Evolutionary conservation across 2,113 vertebrate genomes (phyloP).

Genomic region (Chionodraco myersi): DNA sequence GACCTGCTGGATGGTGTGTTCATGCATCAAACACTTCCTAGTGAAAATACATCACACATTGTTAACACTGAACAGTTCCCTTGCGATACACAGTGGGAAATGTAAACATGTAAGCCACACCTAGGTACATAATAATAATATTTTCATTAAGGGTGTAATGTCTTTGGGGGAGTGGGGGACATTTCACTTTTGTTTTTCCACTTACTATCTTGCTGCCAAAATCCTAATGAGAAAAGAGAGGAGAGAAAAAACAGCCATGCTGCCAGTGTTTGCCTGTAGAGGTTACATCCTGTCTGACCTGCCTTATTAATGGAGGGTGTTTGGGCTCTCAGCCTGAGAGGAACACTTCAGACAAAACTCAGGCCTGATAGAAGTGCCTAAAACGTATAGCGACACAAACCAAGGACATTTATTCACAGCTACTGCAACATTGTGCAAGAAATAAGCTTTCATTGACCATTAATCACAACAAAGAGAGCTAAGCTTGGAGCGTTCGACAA

Average conservation of each 20-base stretch:
- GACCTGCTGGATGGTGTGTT: conserved; percentile 94
- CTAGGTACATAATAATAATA: neutral
- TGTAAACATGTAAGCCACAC: neutral
- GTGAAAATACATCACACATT: neutral
- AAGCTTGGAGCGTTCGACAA: too few species aligned
- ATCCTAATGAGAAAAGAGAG: neutral
- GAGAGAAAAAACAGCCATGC: neutral
- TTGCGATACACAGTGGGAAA: neutral
- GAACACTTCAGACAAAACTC: neutral
- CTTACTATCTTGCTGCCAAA: neutral
- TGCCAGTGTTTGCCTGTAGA: too few species aligned
- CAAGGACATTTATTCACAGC: neutral
- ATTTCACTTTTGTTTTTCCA: neutral
- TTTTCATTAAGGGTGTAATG: neutral
- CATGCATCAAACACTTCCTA: neutral
- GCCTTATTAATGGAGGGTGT: too few species aligned
- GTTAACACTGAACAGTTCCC: neutral
- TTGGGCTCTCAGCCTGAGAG: neutral
- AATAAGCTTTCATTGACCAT: neutral
- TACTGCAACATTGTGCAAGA: neutral
- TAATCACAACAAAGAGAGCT: neutral
- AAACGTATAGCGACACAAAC: too few species aligned
- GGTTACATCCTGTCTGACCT: neutral
- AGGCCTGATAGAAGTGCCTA: neutral
- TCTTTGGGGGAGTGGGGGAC: neutral